These are phyloP conservation scores for Lepidurus apus DNA, from an alignment of 1,140 invertebrate species.

Conservation along the genomic window DNA sequence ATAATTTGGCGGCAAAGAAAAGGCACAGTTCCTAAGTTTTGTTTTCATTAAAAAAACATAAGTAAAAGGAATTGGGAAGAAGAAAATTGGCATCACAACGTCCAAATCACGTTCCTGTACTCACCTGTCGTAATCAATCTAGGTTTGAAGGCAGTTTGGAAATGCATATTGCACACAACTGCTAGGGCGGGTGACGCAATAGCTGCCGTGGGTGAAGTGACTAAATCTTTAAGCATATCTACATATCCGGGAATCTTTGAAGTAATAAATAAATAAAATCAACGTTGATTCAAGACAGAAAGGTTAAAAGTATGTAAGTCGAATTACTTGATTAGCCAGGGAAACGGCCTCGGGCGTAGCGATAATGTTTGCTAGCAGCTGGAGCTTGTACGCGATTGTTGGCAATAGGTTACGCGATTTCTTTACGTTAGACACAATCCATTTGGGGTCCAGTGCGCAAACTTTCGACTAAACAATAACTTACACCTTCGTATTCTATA, in stretches of 20 bases:
- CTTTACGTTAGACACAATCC: background rate
- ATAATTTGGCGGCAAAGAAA: background rate
- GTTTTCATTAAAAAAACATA: background rate
- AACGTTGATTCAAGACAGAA: too few species aligned
- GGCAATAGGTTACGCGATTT: background rate
- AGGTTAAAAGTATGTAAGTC: background rate
- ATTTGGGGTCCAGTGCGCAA: background rate
- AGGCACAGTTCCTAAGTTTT: background rate
- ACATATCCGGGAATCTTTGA: background rate
- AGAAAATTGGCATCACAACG: background rate
- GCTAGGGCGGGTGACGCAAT: background rate
- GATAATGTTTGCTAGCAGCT: background rate
- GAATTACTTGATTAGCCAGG: background rate
- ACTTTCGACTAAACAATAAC: background rate
- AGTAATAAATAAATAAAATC: too few species aligned
- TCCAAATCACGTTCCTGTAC: background rate
- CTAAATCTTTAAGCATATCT: background rate
- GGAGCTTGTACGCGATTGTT: background rate
- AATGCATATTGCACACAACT: slow-evolving; percentile 15
- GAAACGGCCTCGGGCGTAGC: background rate
- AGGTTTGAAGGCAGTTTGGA: background rate
- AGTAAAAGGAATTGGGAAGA: background rate
- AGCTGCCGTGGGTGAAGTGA: background rate
- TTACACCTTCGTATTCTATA: too few species aligned
- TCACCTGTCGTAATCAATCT: slow-evolving; percentile 18